A percentile compares a stretch with the other conserved stretches of the same genome.
These are phyloP conservation scores for Esox lucius DNA, from an alignment of 2,797 vertebrate species.

Conservation along the genomic window DNA sequence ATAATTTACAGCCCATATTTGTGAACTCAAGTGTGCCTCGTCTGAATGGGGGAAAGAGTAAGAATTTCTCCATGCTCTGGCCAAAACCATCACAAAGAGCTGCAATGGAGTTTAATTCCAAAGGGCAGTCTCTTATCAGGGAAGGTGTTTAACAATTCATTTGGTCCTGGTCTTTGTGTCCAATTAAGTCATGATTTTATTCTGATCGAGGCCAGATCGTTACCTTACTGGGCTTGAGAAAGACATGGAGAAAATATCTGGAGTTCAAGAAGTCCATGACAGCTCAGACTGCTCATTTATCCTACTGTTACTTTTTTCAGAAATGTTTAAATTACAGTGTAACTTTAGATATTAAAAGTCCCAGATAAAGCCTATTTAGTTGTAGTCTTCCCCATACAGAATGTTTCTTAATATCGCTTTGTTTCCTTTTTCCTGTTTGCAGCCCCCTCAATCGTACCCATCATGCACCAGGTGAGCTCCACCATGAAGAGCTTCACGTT, in stretches of 20 bases:
- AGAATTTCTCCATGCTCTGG: background rate
- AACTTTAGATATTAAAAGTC: background rate
- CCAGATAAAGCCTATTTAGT: background rate
- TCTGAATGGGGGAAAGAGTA: slow-evolving; percentile 18
- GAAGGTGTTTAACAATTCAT: slow-evolving; percentile 18
- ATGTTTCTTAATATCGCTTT: slow-evolving; percentile 1
- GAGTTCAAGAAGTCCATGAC: background rate
- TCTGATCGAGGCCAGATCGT: background rate
- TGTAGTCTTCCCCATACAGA: background rate
- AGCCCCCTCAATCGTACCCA: slow-evolving; percentile 96
- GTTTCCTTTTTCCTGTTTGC: slow-evolving; percentile 26
- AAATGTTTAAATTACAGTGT: background rate
- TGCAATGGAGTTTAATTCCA: slow-evolving; percentile 23
- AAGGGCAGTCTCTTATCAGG: slow-evolving; percentile 15
- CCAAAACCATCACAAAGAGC: slow-evolving; percentile 21
- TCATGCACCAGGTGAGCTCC: slow-evolving; percentile 98
- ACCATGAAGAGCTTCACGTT: slow-evolving; percentile 97
- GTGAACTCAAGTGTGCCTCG: slow-evolving; percentile 43
- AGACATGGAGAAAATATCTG: background rate
- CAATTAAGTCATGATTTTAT: background rate
- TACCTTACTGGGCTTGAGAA: background rate
- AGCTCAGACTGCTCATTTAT: background rate
- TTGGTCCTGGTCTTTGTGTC: slow-evolving; percentile 9
- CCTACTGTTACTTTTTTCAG: background rate
- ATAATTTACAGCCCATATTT: slow-evolving; percentile 50